Base-by-base conservation (phyloP, 1,140 invertebrate genomes). In the Ostrea edulis region DNA sequence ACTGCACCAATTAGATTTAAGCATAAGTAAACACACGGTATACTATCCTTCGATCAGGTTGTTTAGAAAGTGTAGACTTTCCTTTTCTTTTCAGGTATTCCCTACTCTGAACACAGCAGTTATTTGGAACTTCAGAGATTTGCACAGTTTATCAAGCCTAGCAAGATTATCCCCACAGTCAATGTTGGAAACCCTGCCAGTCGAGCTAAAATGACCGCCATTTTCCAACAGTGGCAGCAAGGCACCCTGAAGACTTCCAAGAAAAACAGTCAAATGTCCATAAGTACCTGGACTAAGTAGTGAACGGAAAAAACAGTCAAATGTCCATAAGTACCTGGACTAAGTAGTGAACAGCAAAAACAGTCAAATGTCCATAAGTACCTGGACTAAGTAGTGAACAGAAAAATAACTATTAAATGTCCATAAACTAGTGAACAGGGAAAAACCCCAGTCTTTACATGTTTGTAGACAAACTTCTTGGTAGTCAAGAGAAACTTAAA, bases 101-200 rank as follows among this genome's bases (percentile, higher is more conserved):
- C 96, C 22, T 97, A 97, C 93, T 97, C 96, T 92, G 97, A 97
- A 92, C 97, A 97, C 92, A 97, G 96, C 5, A 97, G 96, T 94
- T 97, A 96, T 92, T 94, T 95, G 4, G 97, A 97, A 93, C 90
- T 97, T 92, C 95, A 96, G 86, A 93, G 96, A 44, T 97, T 97
- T 94, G 95, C 96, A 2, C 96, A 96, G 92, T 96, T 95, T 91
- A 89, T 96, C 14, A 95, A 95, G 90, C 96, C 97, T 52, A 95
- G 95, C 87, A 95, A 95, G 91, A 96, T 97, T 8, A 95, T 97
- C 44, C 96, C 97, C 25, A 97, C 96, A 44, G 94, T 95, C 7
- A 95, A 95, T 89, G 94, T 94, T 88, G 93, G 93, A 8, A 94
- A 93, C 71, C 88, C 92, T 29, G 65, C 82, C 9, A 89, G 90